phyloP scores from a whole-genome alignment of 2,113 vertebrate species.

The Scopus umbretta region DNA sequence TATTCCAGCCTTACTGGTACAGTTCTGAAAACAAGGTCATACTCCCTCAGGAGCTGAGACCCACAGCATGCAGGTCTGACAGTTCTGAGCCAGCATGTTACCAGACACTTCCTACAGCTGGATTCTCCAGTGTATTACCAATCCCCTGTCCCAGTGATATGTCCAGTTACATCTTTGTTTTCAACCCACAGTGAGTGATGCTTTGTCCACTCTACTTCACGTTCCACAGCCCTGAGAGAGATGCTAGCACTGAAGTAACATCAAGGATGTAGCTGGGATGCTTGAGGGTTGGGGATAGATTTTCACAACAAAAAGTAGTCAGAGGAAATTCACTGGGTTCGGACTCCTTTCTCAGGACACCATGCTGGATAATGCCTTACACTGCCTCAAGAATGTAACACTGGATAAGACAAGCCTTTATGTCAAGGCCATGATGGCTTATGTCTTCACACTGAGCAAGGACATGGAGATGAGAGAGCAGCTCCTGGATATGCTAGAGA shows the following conservation, averaged over 20 bases:
- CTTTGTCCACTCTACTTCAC: background rate
- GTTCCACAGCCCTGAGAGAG: background rate
- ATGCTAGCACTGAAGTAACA: background rate
- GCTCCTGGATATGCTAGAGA: conserved; percentile 20
- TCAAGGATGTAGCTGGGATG: background rate
- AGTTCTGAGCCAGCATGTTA: background rate
- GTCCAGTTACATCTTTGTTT: background rate
- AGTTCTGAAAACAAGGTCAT: background rate
- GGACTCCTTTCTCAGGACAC: conserved; percentile 12
- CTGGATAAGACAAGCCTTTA: conserved; percentile 26
- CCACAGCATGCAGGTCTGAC: background rate
- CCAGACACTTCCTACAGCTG: background rate
- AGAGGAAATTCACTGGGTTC: background rate
- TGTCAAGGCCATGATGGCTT: conserved; percentile 56
- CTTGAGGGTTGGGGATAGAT: background rate
- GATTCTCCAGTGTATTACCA: background rate
- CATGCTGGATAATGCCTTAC: conserved; percentile 34
- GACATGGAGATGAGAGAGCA: conserved; percentile 8
- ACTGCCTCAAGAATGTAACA: conserved; percentile 17
- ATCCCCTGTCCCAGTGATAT: background rate
- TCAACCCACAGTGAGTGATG: background rate
- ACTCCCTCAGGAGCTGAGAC: accelerated
- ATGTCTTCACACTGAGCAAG: conserved; percentile 38
- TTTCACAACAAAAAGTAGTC: background rate
- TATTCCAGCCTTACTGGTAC: background rate